Percentiles rank a stretch among this genome's conserved stretches.
Conservation (phyloP, 2,888 invertebrate genomes). For the Drymonia ruficornis region DNA sequence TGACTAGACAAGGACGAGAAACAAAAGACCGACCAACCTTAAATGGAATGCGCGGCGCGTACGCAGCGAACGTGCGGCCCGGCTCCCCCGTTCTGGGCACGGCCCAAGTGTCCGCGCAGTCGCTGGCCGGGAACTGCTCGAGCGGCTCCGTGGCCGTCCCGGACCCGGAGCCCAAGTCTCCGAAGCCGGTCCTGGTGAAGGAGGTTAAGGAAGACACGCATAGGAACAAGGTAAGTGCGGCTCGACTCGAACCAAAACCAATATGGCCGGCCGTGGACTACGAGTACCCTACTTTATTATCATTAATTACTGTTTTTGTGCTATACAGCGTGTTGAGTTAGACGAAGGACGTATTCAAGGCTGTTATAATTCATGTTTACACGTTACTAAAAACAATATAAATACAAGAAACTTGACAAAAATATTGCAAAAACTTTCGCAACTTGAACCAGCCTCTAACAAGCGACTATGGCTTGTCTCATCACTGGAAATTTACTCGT, state of each 20-base stretch:
- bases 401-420: too few relatives aligned
- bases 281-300: slow-evolving; percentile 23
- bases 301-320: too few relatives aligned
- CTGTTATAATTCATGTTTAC: too few relatives aligned
- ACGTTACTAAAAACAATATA: too few relatives aligned
- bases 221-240: slow-evolving; percentile 42
- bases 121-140: slow-evolving; percentile 49
- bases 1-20: not conserved
- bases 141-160: slow-evolving; percentile 34
- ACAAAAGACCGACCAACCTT: not conserved
- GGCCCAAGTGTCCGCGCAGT: slow-evolving; percentile 47
- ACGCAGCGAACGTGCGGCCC: slow-evolving; percentile 65
- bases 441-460: too few relatives aligned
- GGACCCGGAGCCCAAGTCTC: slow-evolving; percentile 40
- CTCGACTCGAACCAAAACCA: slow-evolving; percentile 35
- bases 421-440: too few relatives aligned
- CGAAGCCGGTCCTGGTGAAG: slow-evolving; percentile 41
- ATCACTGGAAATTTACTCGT: too few relatives aligned
- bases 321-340: too few relatives aligned
- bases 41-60: slow-evolving; percentile 26
- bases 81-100: slow-evolving; percentile 62
- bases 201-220: slow-evolving; percentile 34
- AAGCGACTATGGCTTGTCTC: too few relatives aligned
- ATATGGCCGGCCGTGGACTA: slow-evolving; percentile 23
- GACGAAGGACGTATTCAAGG: too few relatives aligned